Percentiles rank a stretch among this genome's conserved stretches.
Conservation (phyloP, 2,113 vertebrate genomes). For the Carassius auratus region DNA sequence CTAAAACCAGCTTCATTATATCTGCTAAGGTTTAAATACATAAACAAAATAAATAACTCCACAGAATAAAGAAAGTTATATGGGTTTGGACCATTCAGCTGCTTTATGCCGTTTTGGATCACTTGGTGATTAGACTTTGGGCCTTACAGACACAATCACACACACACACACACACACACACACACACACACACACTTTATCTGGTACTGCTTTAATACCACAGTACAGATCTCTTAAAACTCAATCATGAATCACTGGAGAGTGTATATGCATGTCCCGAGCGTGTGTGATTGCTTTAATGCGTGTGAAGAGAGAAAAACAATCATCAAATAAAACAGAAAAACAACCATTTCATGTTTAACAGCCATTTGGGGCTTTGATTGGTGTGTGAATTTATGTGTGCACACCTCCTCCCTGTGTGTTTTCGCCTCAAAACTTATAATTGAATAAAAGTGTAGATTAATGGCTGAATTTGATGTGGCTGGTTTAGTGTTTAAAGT, state of each 20-base stretch:
- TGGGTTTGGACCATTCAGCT: not conserved
- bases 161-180: not conserved
- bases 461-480: constrained; percentile 77
- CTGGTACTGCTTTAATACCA: constrained; percentile 41
- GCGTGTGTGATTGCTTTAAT: constrained; percentile 8
- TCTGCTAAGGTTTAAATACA: not conserved
- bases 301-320: constrained; percentile 45
- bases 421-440: constrained; percentile 64
- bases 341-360: constrained; percentile 22
- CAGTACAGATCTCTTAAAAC: not conserved
- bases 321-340: constrained; percentile 29
- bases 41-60: not conserved
- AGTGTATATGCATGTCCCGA: not conserved
- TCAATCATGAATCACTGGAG: constrained; percentile 14
- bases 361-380: constrained; percentile 34
- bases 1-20: not conserved
- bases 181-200: constrained; percentile 41
- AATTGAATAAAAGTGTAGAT: constrained; percentile 65
- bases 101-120: constrained; percentile 25
- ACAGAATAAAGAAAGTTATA: not conserved
- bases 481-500: constrained; percentile 71
- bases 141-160: not conserved
- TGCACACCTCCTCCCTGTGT: constrained; percentile 44
- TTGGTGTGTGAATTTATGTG: constrained; percentile 31
- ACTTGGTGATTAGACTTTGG: not conserved